phyloP scores from a whole-genome alignment of 2,113 vertebrate genomes.

The Megaceryle torquata region DNA sequence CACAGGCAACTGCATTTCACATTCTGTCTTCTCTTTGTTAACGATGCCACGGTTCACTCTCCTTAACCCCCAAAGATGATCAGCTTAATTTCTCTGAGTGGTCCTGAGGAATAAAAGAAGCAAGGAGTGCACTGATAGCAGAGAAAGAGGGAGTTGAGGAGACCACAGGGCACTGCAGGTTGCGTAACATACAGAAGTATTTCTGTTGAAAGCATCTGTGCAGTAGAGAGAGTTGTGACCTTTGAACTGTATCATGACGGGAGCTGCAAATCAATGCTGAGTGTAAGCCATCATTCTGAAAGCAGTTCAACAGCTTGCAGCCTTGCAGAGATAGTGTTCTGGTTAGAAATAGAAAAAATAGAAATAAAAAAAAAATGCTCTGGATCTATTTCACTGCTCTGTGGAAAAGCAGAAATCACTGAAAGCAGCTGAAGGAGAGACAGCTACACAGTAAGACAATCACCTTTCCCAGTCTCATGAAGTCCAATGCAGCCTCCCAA shows the following conservation, averaged over 20 bases:
- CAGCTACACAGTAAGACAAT: background rate
- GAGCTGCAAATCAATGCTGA: accelerated
- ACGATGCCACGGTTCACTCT: accelerated
- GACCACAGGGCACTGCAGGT: too few relatives aligned
- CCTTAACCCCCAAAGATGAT: background rate
- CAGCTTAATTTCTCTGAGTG: background rate
- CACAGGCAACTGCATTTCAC: background rate
- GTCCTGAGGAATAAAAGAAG: background rate
- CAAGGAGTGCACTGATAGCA: accelerated
- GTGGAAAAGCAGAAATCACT: background rate
- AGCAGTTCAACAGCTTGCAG: background rate
- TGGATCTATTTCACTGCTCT: background rate
- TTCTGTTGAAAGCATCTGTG: background rate
- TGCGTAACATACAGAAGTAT: accelerated
- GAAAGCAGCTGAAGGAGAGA: background rate
- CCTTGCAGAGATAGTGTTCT: background rate
- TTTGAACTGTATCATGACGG: accelerated
- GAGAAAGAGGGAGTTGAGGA: background rate
- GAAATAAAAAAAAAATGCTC: background rate
- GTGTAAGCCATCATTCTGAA: background rate
- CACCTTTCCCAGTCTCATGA: background rate
- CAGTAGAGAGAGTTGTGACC: background rate
- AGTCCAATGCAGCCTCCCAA: background rate
- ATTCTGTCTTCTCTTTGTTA: background rate
- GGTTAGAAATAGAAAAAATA: background rate